Evolutionary conservation across 2,113 vertebrate species (phyloP).

Genomic region (Oophaga pumilio): DNA sequence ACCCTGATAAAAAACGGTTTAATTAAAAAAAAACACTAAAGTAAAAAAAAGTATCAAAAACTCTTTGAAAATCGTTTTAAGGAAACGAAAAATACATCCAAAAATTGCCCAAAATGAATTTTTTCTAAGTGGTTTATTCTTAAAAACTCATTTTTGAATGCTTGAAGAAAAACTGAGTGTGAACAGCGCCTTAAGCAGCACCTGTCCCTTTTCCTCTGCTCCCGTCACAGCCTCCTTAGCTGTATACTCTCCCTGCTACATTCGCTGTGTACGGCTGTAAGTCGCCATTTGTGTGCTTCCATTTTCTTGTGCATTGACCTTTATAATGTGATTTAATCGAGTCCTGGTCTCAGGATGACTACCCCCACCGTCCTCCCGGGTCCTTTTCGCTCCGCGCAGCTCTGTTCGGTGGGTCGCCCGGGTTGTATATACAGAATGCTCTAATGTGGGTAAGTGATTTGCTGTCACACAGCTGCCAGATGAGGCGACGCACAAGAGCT

Average conservation of each 20-base stretch:
- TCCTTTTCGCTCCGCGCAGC: background rate
- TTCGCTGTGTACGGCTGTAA: background rate
- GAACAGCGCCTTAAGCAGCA: too few species aligned
- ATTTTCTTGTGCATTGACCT: constrained; percentile 8
- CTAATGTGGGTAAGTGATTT: constrained; percentile 7
- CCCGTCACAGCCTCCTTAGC: too few species aligned
- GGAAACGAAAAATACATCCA: too few species aligned
- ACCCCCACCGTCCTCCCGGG: background rate
- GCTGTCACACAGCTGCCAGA: constrained; percentile 18
- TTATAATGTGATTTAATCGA: constrained; percentile 25
- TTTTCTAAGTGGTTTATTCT: too few species aligned
- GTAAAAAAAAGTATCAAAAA: too few species aligned
- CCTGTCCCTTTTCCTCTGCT: too few species aligned
- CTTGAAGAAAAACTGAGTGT: too few species aligned
- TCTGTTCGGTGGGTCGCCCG: background rate
- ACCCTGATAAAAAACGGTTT: too few species aligned
- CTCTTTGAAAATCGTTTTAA: too few species aligned
- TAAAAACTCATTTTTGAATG: too few species aligned
- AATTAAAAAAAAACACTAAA: too few species aligned
- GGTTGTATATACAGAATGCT: background rate
- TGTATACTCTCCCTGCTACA: background rate
- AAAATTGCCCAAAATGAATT: too few species aligned
- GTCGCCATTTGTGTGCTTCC: background rate
- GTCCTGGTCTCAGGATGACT: background rate
- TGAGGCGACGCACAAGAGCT: background rate